Evolutionary conservation across 2,113 vertebrate species (phyloP), one percentile per base, ranked within the genome.

Genomic region (Lagopus muta): DNA sequence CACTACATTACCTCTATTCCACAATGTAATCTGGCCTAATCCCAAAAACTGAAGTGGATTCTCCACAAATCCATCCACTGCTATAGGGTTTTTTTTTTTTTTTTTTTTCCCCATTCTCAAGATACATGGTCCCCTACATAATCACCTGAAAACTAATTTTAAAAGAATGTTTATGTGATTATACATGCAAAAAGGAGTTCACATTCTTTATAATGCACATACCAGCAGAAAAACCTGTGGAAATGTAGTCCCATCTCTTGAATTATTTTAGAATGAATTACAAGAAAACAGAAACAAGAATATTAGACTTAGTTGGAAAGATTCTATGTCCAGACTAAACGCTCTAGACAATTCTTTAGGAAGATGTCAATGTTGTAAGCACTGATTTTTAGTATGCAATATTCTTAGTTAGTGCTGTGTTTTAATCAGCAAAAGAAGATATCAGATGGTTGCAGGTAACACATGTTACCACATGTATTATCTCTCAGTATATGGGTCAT

Each of bases 1-100:
- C 47, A 48, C 47, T 48, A 48, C 21, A 22, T 48, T 48, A 97
- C 97, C 97, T 97, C 90, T 98, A 98, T 88, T 98, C 97, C 55
- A 97, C 96, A 5, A 71, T 96, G 45, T 98, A 97, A 71, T 98
- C 97, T 10, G 97, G 95, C 95, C 96, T 98, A 94, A 98, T 98
- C 40, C 98, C 96, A 90, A 98, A 92, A 77, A 97, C 97, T 5
- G 96, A 98, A 89, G 98, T 98, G n/a, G 97, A 97, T 87, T 98
- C 97, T 22, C 97, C 97, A 57, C 96, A 97, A 3, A 98, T 61
- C 97, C 97, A 19, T 98, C 97, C 10, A 96, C 97, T 92, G 97
- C 95, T n/a, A 98, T 91, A 32, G 97, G 95, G 4, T 43, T 16
- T 43, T 43, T 16, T 38, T 38, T 38, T 38, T 22, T 9, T 40